Evolutionary conservation across 2,888 invertebrate species (phyloP).

Genomic region (Cosmopolites sordidus): DNA sequence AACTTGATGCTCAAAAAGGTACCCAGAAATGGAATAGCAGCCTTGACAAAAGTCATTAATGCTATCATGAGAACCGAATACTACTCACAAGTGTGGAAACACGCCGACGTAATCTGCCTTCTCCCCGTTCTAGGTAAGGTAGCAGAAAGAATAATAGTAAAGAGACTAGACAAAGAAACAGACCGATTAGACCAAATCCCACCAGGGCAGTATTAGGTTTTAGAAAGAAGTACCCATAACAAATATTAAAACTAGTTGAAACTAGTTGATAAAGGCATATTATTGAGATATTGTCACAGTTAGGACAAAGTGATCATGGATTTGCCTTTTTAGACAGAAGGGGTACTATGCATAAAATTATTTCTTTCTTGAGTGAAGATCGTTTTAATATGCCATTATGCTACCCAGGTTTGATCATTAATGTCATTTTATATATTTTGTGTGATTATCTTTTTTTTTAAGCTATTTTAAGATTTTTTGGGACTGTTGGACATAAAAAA

Average conservation of each 20-base stretch:
- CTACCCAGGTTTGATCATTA: conserved; percentile 59
- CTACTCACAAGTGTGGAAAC: no score
- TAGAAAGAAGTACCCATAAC: no score
- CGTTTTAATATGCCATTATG: conserved; percentile 60
- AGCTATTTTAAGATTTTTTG: conserved; percentile 85
- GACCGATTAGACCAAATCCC: no score
- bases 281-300: conserved; percentile 68
- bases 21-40: no score
- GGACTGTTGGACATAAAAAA: conserved; percentile 67
- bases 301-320: conserved; percentile 70
- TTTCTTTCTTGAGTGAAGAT: conserved; percentile 57
- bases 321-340: conserved; percentile 66
- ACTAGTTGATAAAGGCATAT: conserved; percentile 73
- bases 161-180: conserved; percentile 54
- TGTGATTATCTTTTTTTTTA: conserved; percentile 15
- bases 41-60: no score
- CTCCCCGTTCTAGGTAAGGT: conserved; percentile 62
- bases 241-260: no score
- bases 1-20: no score
- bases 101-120: no score
- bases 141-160: conserved; percentile 58
- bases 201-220: no score
- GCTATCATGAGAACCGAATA: no score
- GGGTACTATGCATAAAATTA: conserved; percentile 61
- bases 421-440: not conserved